A percentile compares a stretch with the other conserved stretches of the same genome.
Conservation (phyloP, 2,888 invertebrate species). For the Gerosis bhagava region DNA sequence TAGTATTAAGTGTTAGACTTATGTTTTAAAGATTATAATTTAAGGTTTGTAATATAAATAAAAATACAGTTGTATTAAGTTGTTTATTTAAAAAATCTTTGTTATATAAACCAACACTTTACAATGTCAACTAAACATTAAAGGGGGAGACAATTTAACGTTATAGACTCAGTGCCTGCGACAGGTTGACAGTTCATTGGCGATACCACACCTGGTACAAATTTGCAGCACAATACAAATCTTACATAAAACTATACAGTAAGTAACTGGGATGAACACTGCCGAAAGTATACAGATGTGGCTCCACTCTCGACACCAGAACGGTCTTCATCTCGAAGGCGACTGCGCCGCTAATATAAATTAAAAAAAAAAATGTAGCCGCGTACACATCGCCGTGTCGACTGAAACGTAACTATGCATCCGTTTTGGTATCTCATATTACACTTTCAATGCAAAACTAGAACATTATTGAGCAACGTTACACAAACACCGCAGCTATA, state of each 20-base stretch:
- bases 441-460: slow-evolving; percentile 56
- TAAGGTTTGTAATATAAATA: slow-evolving; percentile 38
- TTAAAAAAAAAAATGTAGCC: slow-evolving; percentile 9
- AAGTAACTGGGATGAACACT: slow-evolving; percentile 12
- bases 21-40: too few relatives aligned
- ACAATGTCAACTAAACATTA: slow-evolving; percentile 69
- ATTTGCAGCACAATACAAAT: not conserved
- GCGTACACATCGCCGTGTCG: slow-evolving; percentile 12
- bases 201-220: too few relatives aligned
- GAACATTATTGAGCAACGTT: slow-evolving; percentile 73
- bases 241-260: not conserved
- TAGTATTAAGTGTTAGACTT: too few relatives aligned
- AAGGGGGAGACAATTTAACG: slow-evolving; percentile 43
- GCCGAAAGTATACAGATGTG: too few relatives aligned
- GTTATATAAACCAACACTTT: slow-evolving; percentile 79
- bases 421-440: slow-evolving; percentile 27
- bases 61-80: slow-evolving; percentile 71
- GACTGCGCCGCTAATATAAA: slow-evolving; percentile 3
- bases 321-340: too few relatives aligned
- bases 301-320: too few relatives aligned
- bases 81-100: slow-evolving; percentile 81
- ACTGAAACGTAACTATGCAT: slow-evolving; percentile 18
- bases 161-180: too few relatives aligned
- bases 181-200: too few relatives aligned
- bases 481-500: slow-evolving; percentile 20